Conservation (phyloP, 2,888 invertebrate species). For the Sphinx pinastri region DNA sequence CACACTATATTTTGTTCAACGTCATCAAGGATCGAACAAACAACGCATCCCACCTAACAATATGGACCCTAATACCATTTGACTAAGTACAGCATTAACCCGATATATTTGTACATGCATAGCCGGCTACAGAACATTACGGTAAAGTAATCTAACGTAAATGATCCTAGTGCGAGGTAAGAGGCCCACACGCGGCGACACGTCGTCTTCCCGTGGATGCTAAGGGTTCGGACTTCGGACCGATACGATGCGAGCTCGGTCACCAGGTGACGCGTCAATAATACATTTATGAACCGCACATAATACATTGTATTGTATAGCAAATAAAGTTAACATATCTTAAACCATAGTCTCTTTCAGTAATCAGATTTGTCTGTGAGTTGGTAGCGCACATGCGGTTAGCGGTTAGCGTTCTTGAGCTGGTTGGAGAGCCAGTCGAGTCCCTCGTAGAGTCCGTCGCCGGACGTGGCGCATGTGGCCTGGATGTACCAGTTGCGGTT, state of each 20-base stretch:
- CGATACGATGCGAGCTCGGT: constrained; percentile 66
- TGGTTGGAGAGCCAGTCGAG: constrained; percentile 99
- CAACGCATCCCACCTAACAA: constrained; percentile 58
- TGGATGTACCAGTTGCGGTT: constrained; percentile 99
- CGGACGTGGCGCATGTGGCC: constrained; percentile 99
- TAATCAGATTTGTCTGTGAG: constrained; percentile 75
- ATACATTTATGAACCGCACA: constrained; percentile 80
- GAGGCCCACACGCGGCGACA: neutral
- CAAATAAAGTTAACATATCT: constrained; percentile 84
- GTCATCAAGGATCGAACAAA: constrained; percentile 73
- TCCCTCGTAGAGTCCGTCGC: constrained; percentile 99
- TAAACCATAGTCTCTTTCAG: constrained; percentile 84
- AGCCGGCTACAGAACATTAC: neutral
- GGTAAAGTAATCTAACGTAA: neutral
- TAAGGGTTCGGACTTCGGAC: constrained; percentile 43
- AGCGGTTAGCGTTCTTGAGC: constrained; percentile 99
- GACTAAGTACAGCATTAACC: constrained; percentile 39
- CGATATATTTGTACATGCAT: constrained; percentile 47
- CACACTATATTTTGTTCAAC: constrained; percentile 81
- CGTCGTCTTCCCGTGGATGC: constrained; percentile 29
- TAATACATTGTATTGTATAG: constrained; percentile 82
- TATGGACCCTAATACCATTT: constrained; percentile 56
- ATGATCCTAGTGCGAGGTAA: neutral
- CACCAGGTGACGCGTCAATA: constrained; percentile 71
- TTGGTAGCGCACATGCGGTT: constrained; percentile 80